Base-by-base conservation (phyloP, 2,888 invertebrate genomes). In the Lissocephala sabroskyi region DNA sequence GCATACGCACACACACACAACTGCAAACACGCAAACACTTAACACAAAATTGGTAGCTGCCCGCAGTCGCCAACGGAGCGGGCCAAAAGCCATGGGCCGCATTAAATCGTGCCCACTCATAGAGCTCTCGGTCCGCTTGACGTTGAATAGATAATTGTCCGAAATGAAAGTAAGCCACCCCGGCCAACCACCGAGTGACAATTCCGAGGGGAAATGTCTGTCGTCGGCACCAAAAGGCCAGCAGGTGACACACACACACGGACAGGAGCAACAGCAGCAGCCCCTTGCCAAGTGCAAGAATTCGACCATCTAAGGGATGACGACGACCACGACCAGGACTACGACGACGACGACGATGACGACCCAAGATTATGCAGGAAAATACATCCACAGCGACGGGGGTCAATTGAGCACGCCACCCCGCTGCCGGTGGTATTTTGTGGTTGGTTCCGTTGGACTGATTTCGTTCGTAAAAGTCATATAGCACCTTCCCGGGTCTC, bases 81-180 rank as follows among this genome's bases (percentile, higher is more conserved):
- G 36, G 17, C 23, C n/a, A n/a, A n/a, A n/a, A 16, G 19, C 16
- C n/a, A 19, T 39, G 19, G 29, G 35, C 18, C 19, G 36, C 39
- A 63, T 57, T 62, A 68, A 73, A 76, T 74, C 71, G 73, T 79
- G 79, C 67, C 66, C 79, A 65, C 67, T 75, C 79, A 79, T 75
- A 75, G 61, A 59, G 58, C 53, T 56, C 56, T 30, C 40, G 42
- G 53, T n/a, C 54, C 46, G 67, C 66, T 65, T 65, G 71, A 79
- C 75, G 71, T 77, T 71, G 71, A 77, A 80, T 71, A 79, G 78
- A 80, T 79, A 79, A 79, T 80, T 79, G 79, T 66, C 63, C 66
- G 60, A 67, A 80, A 71, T 67, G 70, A 65, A 60, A 71, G 67
- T 64, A 61, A 63, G 61, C 49, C 64, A 63, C 58, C 51, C 60